Percentiles rank a stretch among this genome's conserved stretches.
Evolutionary conservation across 64 coral and sea anemone species (phyloP).

Genomic region (Acropora tenuis): DNA sequence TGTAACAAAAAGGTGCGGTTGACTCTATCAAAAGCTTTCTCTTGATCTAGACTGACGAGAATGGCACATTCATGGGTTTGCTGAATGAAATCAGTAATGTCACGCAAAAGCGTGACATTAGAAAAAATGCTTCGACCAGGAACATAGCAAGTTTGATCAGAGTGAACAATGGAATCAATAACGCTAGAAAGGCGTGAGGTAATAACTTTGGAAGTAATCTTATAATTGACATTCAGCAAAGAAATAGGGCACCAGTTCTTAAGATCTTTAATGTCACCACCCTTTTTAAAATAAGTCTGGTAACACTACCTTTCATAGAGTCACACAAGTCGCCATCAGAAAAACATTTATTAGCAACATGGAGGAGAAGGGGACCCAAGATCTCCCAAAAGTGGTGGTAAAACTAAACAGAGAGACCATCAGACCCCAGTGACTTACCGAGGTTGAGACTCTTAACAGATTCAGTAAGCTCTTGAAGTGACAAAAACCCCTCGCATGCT

Average conservation of each 20-base stretch:
- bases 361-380: not conserved
- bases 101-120: not conserved
- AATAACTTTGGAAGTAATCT: not conserved
- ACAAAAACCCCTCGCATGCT: constrained; percentile 10
- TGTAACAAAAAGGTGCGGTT: not conserved
- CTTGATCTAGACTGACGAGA: not conserved
- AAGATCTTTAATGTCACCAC: not conserved
- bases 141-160: not conserved
- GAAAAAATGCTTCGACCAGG: not conserved
- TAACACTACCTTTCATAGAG: constrained; percentile 5
- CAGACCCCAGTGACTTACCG: not conserved
- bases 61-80: not conserved
- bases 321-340: not conserved
- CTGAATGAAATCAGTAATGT: not conserved
- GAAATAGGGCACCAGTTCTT: not conserved
- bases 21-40: not conserved
- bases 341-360: not conserved
- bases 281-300: not conserved
- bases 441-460: constrained; percentile 4
- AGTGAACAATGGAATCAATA: not conserved
- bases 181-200: not conserved
- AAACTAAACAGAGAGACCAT: constrained; percentile 57
- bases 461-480: not conserved
- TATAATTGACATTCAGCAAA: not conserved
- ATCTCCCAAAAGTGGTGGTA: constrained; percentile 24